Evolutionary conservation across 2,888 invertebrate species (phyloP), one percentile per base, ranked within the genome.

Genomic region (Suillia variegata): DNA sequence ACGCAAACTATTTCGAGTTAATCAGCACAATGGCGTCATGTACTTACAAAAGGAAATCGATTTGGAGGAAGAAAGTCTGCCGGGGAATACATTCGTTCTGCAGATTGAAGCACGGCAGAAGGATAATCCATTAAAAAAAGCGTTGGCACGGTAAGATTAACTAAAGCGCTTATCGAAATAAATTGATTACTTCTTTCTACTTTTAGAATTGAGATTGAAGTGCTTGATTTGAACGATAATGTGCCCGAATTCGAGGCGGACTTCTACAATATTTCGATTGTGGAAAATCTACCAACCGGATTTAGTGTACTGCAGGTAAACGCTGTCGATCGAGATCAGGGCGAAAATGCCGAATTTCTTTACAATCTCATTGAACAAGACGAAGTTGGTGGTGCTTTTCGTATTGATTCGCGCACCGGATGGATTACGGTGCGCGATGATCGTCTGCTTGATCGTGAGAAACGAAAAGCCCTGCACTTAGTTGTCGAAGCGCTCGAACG

Each of bases 191-290:
- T 34, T n/a, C 12, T 0, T 13, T 18, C 17, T 56, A 38, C 10
- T 2, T 26, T 8, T 55, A 79, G 79, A 62, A 76, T 79, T 33
- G 78, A 77, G 63, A 69, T 79, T 8, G 79, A 78, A 56, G 71
- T 79, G 0, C 65, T 78, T 1, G 78, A 78, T 58, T 60, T 75
- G 87, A 92, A 94, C 71, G 94, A 94, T 76, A 94, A 94, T 78
- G 82, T 91, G 20, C 94, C 94, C 0, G 90, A 92, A 70, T 95
- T 95, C 68, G 94, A 94, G 76, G 93, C 92, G 0, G 93, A 93
- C 71, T 88, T 92, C 71, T 94, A 95, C 76, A 94, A 94, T 70
- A 94, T 95, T 65, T 94, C 94, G 67, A 94, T 95, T 64, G 94
- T 94, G 47, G 95, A 95, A 78, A 95, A 95, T 78, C 83, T 94